Conservation (phyloP, 2,113 vertebrate species). For the Oryzias melastigma region DNA sequence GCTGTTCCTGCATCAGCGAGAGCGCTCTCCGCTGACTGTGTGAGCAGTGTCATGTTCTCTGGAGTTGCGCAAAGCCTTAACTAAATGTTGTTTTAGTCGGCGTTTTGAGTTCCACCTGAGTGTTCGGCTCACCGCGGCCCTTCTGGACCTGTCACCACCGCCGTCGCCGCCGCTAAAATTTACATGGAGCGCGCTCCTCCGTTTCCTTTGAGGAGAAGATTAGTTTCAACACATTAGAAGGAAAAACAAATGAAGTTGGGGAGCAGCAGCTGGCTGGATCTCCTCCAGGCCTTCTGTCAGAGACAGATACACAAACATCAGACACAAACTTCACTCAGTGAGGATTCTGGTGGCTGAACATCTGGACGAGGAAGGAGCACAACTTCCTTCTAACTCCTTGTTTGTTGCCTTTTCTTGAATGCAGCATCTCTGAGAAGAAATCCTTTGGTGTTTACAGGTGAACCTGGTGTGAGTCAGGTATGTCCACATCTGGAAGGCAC, state of each 20-base stretch:
- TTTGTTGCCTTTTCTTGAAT: no score
- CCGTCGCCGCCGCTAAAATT: conserved; percentile 17
- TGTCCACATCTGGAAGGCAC: conserved; percentile 77
- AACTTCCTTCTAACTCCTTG: background rate
- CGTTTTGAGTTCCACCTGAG: no score
- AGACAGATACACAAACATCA: conserved; percentile 11
- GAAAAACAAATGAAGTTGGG: conserved; percentile 58
- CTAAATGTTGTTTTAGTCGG: no score
- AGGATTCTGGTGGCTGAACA: conserved; percentile 57
- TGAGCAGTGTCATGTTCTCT: no score
- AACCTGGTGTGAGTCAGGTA: conserved; percentile 38
- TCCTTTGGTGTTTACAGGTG: background rate
- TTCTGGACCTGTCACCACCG: no score
- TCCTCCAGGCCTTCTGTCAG: conserved; percentile 37
- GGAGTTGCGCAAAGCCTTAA: no score
- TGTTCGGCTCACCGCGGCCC: no score
- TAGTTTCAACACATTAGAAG: conserved; percentile 64
- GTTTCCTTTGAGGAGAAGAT: conserved; percentile 44
- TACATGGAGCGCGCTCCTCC: conserved; percentile 40
- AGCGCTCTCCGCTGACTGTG: no score
- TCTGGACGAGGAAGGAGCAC: conserved; percentile 40
- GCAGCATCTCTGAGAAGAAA: no score
- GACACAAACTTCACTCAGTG: conserved; percentile 29
- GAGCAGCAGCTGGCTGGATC: conserved; percentile 53
- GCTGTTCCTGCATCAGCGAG: no score